Base-by-base conservation (phyloP, 1,140 invertebrate genomes). In the Camponotus vicinus region DNA sequence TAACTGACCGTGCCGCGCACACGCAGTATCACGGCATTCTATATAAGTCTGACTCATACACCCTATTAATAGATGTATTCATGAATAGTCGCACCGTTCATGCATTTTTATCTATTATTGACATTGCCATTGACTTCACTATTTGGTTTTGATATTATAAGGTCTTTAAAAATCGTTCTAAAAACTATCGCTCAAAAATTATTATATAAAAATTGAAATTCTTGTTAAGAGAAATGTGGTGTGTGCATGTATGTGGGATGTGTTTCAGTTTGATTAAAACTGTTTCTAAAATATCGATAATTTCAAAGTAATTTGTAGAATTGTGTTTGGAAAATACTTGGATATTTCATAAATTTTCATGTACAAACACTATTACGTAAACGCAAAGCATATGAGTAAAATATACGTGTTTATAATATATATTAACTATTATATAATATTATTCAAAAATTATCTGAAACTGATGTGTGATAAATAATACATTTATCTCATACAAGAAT, bases 1-100 rank as follows among this genome's bases (percentile, higher is more conserved):
- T 79, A 79, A 67, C 15, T 79, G 77, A 79, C 63, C 77, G 77
- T 76, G 21, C 9, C 7, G 18, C 6, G 8, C 42, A 37, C 13
- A 37, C 34, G 18, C n/a, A 40, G 6, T 52, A 69, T 69, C 21
- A 69, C 6, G 2, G 13, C 15, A 15, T 66, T 11, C 8, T 64
- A 63, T 52, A 52, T 27, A 77, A 77, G 32, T 67, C 63, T 52
- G 61, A 79, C 32, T 69, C 77, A 79, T 27, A 37, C 27, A 13
- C 4, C 67, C 32, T 79, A 79, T 52, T 55, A 79, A 79, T 67
- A 79, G 55, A 2, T 52, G 21, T 37, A 27, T 13, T 79, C 32
- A 21, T 67, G 76, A 79, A 79, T 79, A 71, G 6, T 52, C 15
- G 21, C 45, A 21, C 45, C 21, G 27, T 27, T 79, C 18, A 64